Conservation (phyloP, 2,888 invertebrate species). For the Nomada goodeniana region DNA sequence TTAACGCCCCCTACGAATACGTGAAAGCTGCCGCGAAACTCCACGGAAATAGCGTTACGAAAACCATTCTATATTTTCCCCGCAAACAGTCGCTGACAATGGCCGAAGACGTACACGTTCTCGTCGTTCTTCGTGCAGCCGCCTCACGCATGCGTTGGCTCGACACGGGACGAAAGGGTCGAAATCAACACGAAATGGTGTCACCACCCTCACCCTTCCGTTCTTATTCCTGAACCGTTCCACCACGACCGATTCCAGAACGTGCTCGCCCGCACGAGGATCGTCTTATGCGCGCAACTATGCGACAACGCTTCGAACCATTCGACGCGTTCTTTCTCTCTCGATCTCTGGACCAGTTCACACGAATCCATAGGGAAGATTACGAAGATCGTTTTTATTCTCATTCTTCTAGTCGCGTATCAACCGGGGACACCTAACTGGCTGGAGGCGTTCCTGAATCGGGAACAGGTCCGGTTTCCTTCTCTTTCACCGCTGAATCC, state of each 20-base stretch:
- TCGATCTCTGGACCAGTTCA: slow-evolving; percentile 36
- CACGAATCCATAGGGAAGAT: slow-evolving; percentile 56
- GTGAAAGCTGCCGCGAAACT: slow-evolving; percentile 22
- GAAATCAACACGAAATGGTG: slow-evolving; percentile 28
- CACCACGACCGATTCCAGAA: slow-evolving; percentile 43
- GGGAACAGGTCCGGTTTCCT: slow-evolving; percentile 69
- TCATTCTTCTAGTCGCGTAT: slow-evolving; percentile 53
- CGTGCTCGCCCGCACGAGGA: slow-evolving; percentile 71
- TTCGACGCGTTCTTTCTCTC: neutral
- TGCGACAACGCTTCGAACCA: slow-evolving; percentile 56
- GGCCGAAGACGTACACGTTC: slow-evolving; percentile 10
- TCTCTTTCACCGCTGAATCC: slow-evolving; percentile 50
- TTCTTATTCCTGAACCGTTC: slow-evolving; percentile 57
- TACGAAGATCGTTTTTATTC: slow-evolving; percentile 22
- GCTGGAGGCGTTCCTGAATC: slow-evolving; percentile 62
- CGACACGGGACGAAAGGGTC: slow-evolving; percentile 29
- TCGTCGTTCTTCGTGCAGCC: slow-evolving; percentile 32
- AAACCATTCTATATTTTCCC: slow-evolving; percentile 58
- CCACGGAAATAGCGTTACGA: slow-evolving; percentile 31
- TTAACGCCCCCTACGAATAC: slow-evolving; percentile 1
- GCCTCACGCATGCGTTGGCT: slow-evolving; percentile 15
- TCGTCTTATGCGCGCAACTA: slow-evolving; percentile 68
- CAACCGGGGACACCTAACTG: slow-evolving; percentile 62
- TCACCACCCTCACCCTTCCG: slow-evolving; percentile 50
- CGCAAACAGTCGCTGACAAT: slow-evolving; percentile 63